Base-by-base conservation (phyloP, 2,888 invertebrate genomes). In the Nowickia ferox region DNA sequence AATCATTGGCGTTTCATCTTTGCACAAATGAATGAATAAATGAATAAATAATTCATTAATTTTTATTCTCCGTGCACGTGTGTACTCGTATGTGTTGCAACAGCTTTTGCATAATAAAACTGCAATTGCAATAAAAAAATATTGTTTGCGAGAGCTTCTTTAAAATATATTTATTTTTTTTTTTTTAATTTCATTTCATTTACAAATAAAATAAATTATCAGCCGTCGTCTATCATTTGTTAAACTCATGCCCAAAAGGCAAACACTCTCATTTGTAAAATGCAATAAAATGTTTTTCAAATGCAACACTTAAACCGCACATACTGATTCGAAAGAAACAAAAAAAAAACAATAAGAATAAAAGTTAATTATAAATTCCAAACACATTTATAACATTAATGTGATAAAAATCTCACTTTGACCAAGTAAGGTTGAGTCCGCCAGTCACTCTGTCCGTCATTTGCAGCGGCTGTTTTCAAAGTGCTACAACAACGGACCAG, bases 351-450 rank as follows among this genome's bases (percentile, higher is more conserved):
- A 81, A 75, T 75, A 53, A 68, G 81, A 81, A 81, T 74, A 78
- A 79, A 61, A 80, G 46, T 59, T 86, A 86, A 83, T 86, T 86
- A 83, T 68, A 83, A 76, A 86, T 86, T 86, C 83, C 83, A 76
- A 83, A 75, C 86, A 86, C 86, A 86, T 86, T 86, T 72, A 76
- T 80, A 83, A 86, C 86, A 83, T 86, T 86, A 86, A 86, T 86
- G 86, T 86, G 86, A 86, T 86, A 83, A 86, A 86, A 86, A 86
- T 86, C 86, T 86, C 86, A 86, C 86, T 86, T 83, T 86, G 83
- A 68, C 86, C 86, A 86, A 83, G 71, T 86, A 76, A 76, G 86
- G 86, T 68, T 84, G 77, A 78, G 83, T 78, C 68, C 81, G 74
- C 81, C 68, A 81, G 75, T 75, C 75, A 75, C 71, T 65, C 53